Base-by-base conservation (phyloP, 2,888 invertebrate genomes). In the Acanthosoma haemorrhoidale region DNA sequence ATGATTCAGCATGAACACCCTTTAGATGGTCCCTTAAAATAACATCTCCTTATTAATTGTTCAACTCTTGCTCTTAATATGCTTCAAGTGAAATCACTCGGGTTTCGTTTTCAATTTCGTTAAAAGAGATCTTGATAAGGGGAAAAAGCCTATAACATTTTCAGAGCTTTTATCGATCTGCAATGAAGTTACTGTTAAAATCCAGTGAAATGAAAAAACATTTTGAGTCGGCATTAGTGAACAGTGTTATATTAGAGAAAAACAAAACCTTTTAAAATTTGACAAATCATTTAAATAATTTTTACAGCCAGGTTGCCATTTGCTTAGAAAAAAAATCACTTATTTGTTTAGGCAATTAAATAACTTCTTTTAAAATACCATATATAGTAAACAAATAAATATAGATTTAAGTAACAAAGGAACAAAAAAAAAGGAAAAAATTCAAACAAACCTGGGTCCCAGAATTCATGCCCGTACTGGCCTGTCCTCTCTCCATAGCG, bases 381-480 rank as follows among this genome's bases (percentile, higher is more conserved):
- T n/a, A n/a, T n/a, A n/a, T n/a, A n/a, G n/a, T n/a, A n/a, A n/a
- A n/a, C n/a, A n/a, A n/a, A n/a, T n/a, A n/a, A n/a, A n/a, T n/a
- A n/a, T n/a, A n/a, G n/a, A n/a, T n/a, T n/a, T n/a, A n/a, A 8
- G n/a, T 25, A 0, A 21, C 2, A 21, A 43, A 43, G 4, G 21
- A 43, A 21, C 51, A 43, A 61, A 58, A 72, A 69, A 69, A 59
- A 43, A 41, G 57, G 70, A 70, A 63, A 69, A 61, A 67, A 64
- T 57, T 61, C 21, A 64, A 61, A 74, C 75, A 74, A 75, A 75
- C 75, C 75, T 75, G 75, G 73, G 74, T 75, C 75, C 75, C 75
- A 75, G 73, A 75, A 73, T 73, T 75, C 75, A 75, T 74, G 75
- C 73, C 75, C 74, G 73, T 74, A 74, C 72, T 75, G 74, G 73